A percentile compares a stretch with the other conserved stretches of the same genome.
Conservation (phyloP, 1,140 invertebrate genomes). For the Babylonia areolata region DNA sequence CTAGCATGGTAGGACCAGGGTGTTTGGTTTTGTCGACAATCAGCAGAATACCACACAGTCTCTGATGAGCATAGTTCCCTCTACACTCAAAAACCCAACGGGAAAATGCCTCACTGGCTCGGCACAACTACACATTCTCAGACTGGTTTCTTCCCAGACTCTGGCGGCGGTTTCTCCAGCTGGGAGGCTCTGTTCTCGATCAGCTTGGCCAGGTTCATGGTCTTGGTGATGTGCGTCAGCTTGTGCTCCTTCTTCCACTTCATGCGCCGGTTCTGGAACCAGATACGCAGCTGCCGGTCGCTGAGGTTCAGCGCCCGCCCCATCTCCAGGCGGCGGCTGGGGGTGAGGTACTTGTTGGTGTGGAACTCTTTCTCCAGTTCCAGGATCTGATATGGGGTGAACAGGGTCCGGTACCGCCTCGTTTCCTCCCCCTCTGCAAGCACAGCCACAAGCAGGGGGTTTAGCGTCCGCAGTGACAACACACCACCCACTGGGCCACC, state of each 20-base stretch:
- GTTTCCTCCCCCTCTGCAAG: not conserved
- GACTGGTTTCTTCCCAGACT: too few relatives aligned
- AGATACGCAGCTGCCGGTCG: not conserved
- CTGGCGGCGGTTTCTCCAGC: too few relatives aligned
- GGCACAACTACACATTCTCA: too few relatives aligned
- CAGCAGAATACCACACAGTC: too few relatives aligned
- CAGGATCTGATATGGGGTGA: not conserved
- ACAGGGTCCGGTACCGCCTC: not conserved
- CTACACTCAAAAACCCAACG: too few relatives aligned
- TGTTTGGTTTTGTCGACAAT: too few relatives aligned
- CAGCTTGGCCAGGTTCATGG: not conserved
- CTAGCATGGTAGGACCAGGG: too few relatives aligned
- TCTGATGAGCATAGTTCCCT: too few relatives aligned
- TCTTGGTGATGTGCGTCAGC: not conserved
- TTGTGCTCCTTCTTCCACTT: conserved; percentile 11
- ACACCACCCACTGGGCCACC: not conserved
- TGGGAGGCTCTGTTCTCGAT: not conserved
- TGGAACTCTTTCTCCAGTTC: conserved; percentile 3
- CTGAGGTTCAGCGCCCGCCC: not conserved
- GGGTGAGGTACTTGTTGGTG: not conserved
- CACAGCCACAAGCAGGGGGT: not conserved
- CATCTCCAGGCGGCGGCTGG: not conserved
- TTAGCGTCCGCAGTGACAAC: not conserved
- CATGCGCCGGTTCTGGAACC: not conserved
- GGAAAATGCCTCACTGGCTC: too few relatives aligned